Conservation (phyloP, 2,797 vertebrate species). For the Jordanella pulchra region DNA sequence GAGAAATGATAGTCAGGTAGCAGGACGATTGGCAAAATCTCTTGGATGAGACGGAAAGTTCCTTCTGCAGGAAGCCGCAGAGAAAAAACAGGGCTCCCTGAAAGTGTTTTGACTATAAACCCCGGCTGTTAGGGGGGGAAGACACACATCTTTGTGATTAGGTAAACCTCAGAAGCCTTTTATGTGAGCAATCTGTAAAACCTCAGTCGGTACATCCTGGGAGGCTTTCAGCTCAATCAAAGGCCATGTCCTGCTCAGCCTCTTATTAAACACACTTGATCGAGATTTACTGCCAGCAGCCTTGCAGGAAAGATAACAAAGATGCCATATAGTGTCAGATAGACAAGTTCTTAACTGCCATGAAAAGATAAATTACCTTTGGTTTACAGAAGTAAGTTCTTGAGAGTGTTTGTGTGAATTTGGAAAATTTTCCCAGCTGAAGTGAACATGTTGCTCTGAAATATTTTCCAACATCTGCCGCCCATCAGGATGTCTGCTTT, state of each 20-base stretch:
- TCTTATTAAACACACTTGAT: slow-evolving; percentile 69
- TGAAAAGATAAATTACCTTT: slow-evolving; percentile 48
- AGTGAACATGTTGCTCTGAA: slow-evolving; percentile 81
- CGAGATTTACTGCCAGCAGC: slow-evolving; percentile 54
- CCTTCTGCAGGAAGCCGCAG: slow-evolving; percentile 33
- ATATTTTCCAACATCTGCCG: slow-evolving; percentile 87
- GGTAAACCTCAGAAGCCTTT: slow-evolving; percentile 73
- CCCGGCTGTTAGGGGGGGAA: slow-evolving; percentile 48
- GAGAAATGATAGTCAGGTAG: slow-evolving; percentile 58
- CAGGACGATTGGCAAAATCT: slow-evolving; percentile 32
- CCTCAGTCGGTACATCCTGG: slow-evolving; percentile 71
- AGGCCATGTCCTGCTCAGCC: slow-evolving; percentile 55
- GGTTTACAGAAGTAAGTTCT: slow-evolving; percentile 49
- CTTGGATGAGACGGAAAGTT: slow-evolving; percentile 27
- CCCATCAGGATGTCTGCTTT: slow-evolving; percentile 84
- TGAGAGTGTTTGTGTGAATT: slow-evolving; percentile 74
- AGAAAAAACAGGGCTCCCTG: slow-evolving; percentile 51
- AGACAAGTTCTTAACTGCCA: slow-evolving; percentile 30
- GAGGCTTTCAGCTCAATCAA: slow-evolving; percentile 66
- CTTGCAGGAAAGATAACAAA: slow-evolving; percentile 36
- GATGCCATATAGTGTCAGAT: slow-evolving; percentile 22
- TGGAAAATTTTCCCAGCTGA: slow-evolving; percentile 73
- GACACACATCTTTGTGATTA: slow-evolving; percentile 76
- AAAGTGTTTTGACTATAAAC: slow-evolving; percentile 69
- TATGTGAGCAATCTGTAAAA: slow-evolving; percentile 72